Base-by-base conservation (phyloP, 2,888 invertebrate genomes). In the Artemia sinica region DNA sequence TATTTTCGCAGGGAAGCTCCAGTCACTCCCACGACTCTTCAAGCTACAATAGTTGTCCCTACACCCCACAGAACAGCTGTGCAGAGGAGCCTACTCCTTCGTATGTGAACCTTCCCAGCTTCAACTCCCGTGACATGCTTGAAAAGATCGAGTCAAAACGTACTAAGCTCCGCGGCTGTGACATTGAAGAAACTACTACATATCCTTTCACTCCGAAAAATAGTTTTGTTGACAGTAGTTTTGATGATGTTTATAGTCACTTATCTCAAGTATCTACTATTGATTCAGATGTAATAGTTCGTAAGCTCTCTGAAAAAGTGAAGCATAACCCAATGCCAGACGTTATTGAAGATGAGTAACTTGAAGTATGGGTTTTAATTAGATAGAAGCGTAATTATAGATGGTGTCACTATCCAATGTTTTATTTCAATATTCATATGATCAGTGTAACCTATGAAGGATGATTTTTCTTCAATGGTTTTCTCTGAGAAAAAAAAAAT, bases 121-220 rank as follows among this genome's bases (percentile, higher is more conserved):
- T 79, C 73, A 79, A 79, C 73, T 78, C 75, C 67, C 75, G 78
- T 3, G 79, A 79, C 71, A 78, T 79, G 78, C 76, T 79, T 67
- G 75, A 77, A 70, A 76, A 76, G 70, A 78, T 79, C n/a, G 76
- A 77, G 67, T 75, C 74, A 50, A 78, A 78, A 71, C 76, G 78
- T 67, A 77, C 76, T 8, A 75, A 76, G 41, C 72, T 79, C 28
- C 72, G 74, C 13, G 75, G 74, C n/a, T 75, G 74, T 68, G 74
- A 74, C 49, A 69, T 71, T n/a, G 73, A 74, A 66, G 74, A 74
- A 67, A 72, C 71, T 10, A 70, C 73, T 0, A 72, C 73, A 2
- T 75, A 74, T 67, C 77, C 78, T 2, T 77, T 75, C 71, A 78
- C 78, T 1, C 78, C 78, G 7, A 76, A 77, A 72, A 78, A 78